Conservation (phyloP, 2,888 invertebrate species). For the Cephus sareptanus region DNA sequence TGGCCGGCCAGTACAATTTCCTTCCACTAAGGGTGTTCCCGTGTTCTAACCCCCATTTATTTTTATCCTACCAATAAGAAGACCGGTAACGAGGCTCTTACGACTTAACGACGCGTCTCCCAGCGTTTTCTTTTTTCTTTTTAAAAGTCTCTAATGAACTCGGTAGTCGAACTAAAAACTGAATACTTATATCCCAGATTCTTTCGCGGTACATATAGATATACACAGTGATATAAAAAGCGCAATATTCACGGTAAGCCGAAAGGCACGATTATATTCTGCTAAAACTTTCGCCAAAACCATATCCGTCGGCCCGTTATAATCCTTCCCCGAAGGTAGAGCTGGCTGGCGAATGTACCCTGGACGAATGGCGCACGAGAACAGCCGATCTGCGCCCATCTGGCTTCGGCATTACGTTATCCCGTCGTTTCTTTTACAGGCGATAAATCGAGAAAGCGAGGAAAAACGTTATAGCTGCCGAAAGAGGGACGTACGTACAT, state of each 20-base stretch:
- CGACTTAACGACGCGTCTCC: conserved; percentile 3
- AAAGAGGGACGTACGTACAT: background rate
- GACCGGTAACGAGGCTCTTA: background rate
- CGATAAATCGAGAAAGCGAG: background rate
- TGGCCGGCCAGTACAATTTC: conserved; percentile 7
- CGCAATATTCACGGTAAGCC: background rate
- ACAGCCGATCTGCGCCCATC: background rate
- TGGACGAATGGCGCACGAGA: background rate
- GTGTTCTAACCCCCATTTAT: background rate
- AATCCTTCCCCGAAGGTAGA: background rate
- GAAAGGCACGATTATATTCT: background rate
- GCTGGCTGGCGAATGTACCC: background rate
- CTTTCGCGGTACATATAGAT: background rate
- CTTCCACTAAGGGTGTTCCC: conserved; percentile 10
- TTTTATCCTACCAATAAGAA: background rate
- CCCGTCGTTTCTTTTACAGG: background rate
- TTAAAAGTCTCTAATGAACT: background rate
- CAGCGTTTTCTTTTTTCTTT: background rate
- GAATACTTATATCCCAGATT: background rate
- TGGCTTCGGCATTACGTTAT: background rate
- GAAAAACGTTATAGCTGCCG: background rate
- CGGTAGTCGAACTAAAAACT: background rate
- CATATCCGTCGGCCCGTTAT: background rate
- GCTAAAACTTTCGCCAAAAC: background rate
- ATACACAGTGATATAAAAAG: background rate